A percentile compares a stretch with the other conserved stretches of the same genome.
Evolutionary conservation across 2,113 vertebrate species (phyloP).

Genomic region (Pelecanoides urinatrix): DNA sequence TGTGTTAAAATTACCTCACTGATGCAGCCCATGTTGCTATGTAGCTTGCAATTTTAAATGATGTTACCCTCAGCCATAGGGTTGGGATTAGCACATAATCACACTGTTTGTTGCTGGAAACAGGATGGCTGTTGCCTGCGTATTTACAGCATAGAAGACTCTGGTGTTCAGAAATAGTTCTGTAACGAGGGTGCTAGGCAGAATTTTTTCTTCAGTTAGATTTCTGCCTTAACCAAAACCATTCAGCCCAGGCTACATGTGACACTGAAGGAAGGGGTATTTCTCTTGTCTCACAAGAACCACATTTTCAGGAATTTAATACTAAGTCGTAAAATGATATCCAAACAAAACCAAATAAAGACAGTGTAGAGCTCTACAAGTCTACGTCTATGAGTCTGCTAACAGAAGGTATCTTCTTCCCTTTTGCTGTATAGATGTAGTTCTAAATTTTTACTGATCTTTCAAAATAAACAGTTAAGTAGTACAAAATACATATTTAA

Average conservation of each 20-base stretch:
- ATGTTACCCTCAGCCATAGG: background rate
- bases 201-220: background rate
- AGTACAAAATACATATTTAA: background rate
- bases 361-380: background rate
- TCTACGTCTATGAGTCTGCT: background rate
- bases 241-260: background rate
- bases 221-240: slow-evolving; percentile 5
- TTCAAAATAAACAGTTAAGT: background rate
- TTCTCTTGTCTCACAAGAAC: background rate
- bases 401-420: background rate
- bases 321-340: background rate
- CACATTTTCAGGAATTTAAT: background rate
- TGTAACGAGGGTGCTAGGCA: background rate
- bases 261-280: background rate
- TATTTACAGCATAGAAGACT: background rate
- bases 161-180: background rate
- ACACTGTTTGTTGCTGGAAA: background rate
- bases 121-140: background rate
- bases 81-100: slow-evolving; percentile 38
- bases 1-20: background rate
- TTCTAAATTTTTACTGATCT: background rate
- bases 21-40: background rate
- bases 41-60: slow-evolving; percentile 4
- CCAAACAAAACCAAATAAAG: background rate
- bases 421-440: background rate